Evolutionary conservation across 2,113 vertebrate species (phyloP), one percentile per base, ranked within the genome.

Genomic region (Rhinichthys klamathensis): DNA sequence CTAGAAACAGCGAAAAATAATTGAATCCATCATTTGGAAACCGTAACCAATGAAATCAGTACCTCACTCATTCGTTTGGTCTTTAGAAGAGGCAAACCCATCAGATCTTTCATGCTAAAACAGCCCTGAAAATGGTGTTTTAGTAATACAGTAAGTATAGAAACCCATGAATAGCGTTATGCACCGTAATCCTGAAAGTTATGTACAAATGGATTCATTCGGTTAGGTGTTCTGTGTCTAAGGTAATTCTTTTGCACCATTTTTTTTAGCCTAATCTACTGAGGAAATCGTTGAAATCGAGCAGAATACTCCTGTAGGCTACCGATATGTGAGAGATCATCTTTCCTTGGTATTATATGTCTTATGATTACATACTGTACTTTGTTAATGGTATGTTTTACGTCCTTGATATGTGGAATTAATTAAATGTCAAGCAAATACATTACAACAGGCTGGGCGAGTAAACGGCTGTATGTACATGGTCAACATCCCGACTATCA

Each of bases 161-260:
- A 25, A 54, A 44, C 85, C 80, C 86, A 91, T 81, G 72, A 86
- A 77, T 84, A 85, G 69, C 44, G 70, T 87, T 85, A 87, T 90
- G 54, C 73, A 84, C 44, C 81, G 67, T 84, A 85, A 91, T 89
- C 86, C 91, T 90, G 88, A 87, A 89, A 88, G 84, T 82, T 87
- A 92, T 92, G 88, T 91, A 93, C 89, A 93, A 87, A 89, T 85
- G 72, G 83, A 83, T 27, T 83, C 60, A 84, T 85, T 85, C 86
- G 78, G 61, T 81, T 35, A 74, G 25, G 15, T 77, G 7, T 85
- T 80, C 69, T 85, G 80, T 83, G 81, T 38, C 6, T 44, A 75
- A 89, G 30, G 84, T 84, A 65, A 82, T 63, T 89, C 84, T 76
- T 75, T 75, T 70, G 27, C 83, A 75, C 84, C 60, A 30, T 76